Base-by-base conservation (phyloP, 2,888 invertebrate genomes). In the Acholoe squamosa region DNA sequence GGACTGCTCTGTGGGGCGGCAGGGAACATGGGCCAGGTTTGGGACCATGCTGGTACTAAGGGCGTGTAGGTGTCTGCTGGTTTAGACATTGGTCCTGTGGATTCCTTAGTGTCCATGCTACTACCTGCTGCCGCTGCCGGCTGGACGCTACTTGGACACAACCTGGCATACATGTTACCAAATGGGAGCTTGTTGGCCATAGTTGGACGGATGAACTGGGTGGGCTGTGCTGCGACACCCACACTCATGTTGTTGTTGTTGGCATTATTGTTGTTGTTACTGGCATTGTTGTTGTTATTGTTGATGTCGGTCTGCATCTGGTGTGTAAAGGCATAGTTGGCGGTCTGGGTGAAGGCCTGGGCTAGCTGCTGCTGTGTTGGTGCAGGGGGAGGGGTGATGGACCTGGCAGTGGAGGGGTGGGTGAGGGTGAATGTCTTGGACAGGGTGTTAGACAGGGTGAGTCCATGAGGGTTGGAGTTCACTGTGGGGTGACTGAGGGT, bases 1-100 rank as follows among this genome's bases (percentile, higher is more conserved):
- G 25, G 12, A 28, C 31, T 25, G 28, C 14, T 0, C n/a, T 28
- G 19, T 0, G 80, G 19, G 19, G 14, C 34, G 5, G 80, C 14
- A 14, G 33, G 43, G 80, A 80, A 33, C 80, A 80, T 43, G 22
- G 33, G 80, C 80, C 80, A 80, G 33, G 80, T 34, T 43, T 80
- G 80, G 34, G 80, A 80, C 80, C 80, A 80, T 3, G 80, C 33
- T 16, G 80, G 80, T 25, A 80, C 80, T 19, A 43, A 19, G 16
- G 80, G 43, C 22, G 80, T 80, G 43, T 80, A 80, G 0, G 80
- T n/a, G 22, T 80, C 80, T 0, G n/a, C 34, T 5, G 22, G 34
- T 0, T 19, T 22, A 1, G 3, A 10, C 76, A 76, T 22, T 3
- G 71, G 71, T 7, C 43, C 31, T 28, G 25, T 31, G 5, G 76